Conservation (phyloP, 2,888 invertebrate species). For the Bruchidius siliquastri region DNA sequence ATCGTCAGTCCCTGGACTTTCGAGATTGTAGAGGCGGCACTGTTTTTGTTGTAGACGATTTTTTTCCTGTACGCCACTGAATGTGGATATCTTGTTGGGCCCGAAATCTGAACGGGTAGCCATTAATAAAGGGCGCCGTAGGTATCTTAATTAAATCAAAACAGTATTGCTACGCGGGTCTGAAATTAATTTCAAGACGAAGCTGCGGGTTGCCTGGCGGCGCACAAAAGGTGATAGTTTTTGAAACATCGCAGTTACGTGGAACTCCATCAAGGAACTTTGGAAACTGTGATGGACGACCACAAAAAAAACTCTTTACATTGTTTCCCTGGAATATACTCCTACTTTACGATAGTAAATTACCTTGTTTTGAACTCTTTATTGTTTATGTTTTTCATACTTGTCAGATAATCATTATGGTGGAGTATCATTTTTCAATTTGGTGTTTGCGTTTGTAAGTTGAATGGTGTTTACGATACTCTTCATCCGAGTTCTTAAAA, state of each 20-base stretch:
- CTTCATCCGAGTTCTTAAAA: no score
- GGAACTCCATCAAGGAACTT: background rate
- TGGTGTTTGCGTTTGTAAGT: no score
- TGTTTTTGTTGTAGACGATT: no score
- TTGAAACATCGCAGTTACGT: background rate
- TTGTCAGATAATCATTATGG: no score
- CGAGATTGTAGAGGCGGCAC: no score
- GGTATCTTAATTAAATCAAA: conserved; percentile 48
- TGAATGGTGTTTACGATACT: no score
- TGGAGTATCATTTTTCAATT: no score
- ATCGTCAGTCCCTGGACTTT: no score
- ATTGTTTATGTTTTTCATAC: no score
- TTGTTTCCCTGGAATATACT: background rate
- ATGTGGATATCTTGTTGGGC: background rate
- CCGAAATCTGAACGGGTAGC: conserved; percentile 7
- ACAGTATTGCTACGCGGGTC: conserved; percentile 44
- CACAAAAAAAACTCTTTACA: no score
- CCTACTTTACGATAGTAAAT: background rate
- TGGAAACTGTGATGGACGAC: background rate
- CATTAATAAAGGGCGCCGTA: conserved; percentile 41
- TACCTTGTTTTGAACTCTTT: no score
- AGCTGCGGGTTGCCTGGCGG: conserved; percentile 3
- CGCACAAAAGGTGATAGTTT: background rate
- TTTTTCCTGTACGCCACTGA: background rate
- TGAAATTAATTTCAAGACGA: conserved; percentile 41